phyloP scores from a whole-genome alignment of 2,113 vertebrate genomes.

The Sarotherodon lohbergeri region DNA sequence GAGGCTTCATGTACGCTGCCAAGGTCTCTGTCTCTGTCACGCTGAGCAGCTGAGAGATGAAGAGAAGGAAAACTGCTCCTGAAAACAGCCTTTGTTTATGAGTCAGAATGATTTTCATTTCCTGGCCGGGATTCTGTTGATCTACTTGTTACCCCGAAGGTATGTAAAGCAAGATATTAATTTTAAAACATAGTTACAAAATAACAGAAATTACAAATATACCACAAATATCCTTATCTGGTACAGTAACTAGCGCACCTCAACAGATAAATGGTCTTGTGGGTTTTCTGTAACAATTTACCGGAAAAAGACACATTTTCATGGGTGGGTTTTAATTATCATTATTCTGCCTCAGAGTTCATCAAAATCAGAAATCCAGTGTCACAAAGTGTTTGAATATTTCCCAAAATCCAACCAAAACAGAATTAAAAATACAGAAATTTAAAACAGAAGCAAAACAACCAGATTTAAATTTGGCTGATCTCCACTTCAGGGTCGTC shows the following conservation, averaged over 20 bases:
- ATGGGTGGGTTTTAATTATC: not conserved
- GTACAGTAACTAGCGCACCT: accelerated
- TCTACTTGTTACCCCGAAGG: not conserved
- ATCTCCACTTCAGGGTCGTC: not conserved
- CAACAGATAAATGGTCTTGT: not conserved
- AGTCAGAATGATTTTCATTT: not conserved
- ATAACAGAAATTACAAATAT: not conserved
- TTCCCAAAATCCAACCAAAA: not conserved
- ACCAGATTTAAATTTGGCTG: not conserved
- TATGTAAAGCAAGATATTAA: not conserved
- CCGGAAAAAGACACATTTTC: not conserved
- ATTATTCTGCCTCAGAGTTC: not conserved
- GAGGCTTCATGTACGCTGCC: constrained; percentile 81
- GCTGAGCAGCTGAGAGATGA: constrained; percentile 70
- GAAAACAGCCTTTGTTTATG: not conserved
- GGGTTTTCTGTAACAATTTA: not conserved
- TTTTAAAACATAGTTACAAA: not conserved
- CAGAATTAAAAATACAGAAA: not conserved
- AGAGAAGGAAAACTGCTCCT: not conserved
- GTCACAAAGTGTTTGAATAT: not conserved
- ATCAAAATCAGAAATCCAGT: not conserved
- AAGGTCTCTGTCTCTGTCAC: constrained; percentile 79
- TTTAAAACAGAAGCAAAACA: not conserved
- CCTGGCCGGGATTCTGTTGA: not conserved
- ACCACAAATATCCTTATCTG: not conserved